Evolutionary conservation across 2,888 invertebrate species (phyloP).

Genomic region (Spilarctia lutea): DNA sequence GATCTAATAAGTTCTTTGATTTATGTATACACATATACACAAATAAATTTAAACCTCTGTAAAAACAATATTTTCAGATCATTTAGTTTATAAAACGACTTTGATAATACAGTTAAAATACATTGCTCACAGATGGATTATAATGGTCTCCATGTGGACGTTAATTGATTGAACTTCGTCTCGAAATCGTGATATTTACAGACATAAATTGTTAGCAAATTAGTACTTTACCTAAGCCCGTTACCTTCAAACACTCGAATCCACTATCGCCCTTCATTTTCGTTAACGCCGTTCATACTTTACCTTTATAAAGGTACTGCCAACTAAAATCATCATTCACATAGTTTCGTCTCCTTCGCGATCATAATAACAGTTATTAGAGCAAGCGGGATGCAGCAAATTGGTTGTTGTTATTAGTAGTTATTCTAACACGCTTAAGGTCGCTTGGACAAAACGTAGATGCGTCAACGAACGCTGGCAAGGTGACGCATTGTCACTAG

Average conservation of each 20-base stretch:
- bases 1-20: not conserved
- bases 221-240: slow-evolving; percentile 69
- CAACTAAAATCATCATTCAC: slow-evolving; percentile 71
- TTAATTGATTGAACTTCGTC: slow-evolving; percentile 26
- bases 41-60: not conserved
- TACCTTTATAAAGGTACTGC: slow-evolving; percentile 77
- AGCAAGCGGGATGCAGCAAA: slow-evolving; percentile 74
- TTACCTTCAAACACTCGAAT: slow-evolving; percentile 80
- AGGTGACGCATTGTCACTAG: slow-evolving; percentile 83
- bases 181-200: slow-evolving; percentile 54
- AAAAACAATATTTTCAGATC: not conserved
- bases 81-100: slow-evolving; percentile 23
- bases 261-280: slow-evolving; percentile 84
- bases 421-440: slow-evolving; percentile 80
- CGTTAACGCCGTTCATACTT: slow-evolving; percentile 81
- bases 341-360: slow-evolving; percentile 69
- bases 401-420: slow-evolving; percentile 77
- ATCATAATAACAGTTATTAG: slow-evolving; percentile 57
- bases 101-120: slow-evolving; percentile 28
- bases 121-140: slow-evolving; percentile 39
- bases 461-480: slow-evolving; percentile 85
- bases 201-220: slow-evolving; percentile 69
- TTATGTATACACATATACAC: not conserved
- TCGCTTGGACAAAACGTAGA: slow-evolving; percentile 84
- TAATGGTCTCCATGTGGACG: slow-evolving; percentile 35